phyloP scores from a whole-genome alignment of 2,888 invertebrate species.

The Molanna angustata region DNA sequence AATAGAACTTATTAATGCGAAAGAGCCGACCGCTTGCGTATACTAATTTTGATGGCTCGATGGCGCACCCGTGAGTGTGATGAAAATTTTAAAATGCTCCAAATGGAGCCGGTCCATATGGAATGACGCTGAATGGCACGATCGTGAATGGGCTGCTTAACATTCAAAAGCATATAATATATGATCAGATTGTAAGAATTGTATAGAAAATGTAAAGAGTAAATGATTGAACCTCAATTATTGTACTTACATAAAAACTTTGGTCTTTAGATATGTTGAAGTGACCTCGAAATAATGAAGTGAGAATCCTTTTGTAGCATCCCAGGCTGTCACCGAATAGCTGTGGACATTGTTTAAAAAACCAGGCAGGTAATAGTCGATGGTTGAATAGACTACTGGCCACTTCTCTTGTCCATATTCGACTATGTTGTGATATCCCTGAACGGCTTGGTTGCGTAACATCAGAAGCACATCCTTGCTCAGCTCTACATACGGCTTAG shows the following conservation, averaged over 20 bases:
- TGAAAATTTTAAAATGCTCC: too few relatives aligned
- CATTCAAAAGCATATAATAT: too few relatives aligned
- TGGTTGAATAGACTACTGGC: constrained; percentile 46
- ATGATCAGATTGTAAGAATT: too few relatives aligned
- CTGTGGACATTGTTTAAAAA: constrained; percentile 60
- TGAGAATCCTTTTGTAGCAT: constrained; percentile 49
- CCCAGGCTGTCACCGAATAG: constrained; percentile 47
- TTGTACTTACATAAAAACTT: constrained; percentile 74
- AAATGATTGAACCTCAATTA: too few relatives aligned
- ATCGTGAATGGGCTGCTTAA: too few relatives aligned
- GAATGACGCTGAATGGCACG: too few relatives aligned
- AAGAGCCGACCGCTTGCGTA: too few relatives aligned
- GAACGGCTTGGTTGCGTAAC: constrained; percentile 49
- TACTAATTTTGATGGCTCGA: too few relatives aligned
- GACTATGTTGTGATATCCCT: constrained; percentile 49
- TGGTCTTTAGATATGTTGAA: constrained; percentile 64
- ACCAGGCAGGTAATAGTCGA: constrained; percentile 74
- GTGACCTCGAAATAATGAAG: constrained; percentile 53
- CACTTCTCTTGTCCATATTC: constrained; percentile 54
- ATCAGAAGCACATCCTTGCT: constrained; percentile 57
- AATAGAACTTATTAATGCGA: too few relatives aligned
- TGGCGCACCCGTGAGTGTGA: too few relatives aligned
- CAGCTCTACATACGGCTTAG: constrained; percentile 62
- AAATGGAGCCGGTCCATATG: too few relatives aligned
- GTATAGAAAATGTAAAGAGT: too few relatives aligned